Evolutionary conservation across 2,113 vertebrate genomes (phyloP).

Genomic region (Corythaeola cristata): DNA sequence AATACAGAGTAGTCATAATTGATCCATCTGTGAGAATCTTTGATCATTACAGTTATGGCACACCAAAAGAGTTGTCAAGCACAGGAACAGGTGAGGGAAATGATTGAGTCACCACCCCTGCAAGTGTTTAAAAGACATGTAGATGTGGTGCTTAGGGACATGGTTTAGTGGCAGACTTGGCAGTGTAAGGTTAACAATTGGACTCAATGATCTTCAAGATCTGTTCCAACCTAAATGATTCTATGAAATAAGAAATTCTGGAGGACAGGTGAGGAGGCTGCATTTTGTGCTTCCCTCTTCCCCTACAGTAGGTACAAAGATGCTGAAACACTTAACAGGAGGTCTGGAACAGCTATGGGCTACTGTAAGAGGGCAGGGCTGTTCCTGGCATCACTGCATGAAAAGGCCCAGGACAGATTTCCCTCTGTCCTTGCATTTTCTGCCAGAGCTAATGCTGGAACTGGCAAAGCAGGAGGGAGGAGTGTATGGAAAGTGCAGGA

Average conservation of each 20-base stretch:
- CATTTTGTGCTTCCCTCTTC: background rate
- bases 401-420: background rate
- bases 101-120: no score
- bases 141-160: no score
- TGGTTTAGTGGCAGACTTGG: no score
- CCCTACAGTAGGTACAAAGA: background rate
- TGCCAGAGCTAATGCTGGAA: background rate
- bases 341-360: background rate
- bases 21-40: background rate
- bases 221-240: no score
- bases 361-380: background rate
- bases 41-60: background rate
- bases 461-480: background rate
- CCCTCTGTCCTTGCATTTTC: background rate
- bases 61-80: no score
- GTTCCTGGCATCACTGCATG: background rate
- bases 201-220: no score
- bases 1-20: background rate
- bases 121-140: no score
- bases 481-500: background rate
- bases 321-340: background rate
- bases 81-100: no score
- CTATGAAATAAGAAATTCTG: background rate
- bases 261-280: background rate
- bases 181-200: no score